Evolutionary conservation across 2,797 vertebrate species (phyloP).

Genomic region (Acanthurus tractus): DNA sequence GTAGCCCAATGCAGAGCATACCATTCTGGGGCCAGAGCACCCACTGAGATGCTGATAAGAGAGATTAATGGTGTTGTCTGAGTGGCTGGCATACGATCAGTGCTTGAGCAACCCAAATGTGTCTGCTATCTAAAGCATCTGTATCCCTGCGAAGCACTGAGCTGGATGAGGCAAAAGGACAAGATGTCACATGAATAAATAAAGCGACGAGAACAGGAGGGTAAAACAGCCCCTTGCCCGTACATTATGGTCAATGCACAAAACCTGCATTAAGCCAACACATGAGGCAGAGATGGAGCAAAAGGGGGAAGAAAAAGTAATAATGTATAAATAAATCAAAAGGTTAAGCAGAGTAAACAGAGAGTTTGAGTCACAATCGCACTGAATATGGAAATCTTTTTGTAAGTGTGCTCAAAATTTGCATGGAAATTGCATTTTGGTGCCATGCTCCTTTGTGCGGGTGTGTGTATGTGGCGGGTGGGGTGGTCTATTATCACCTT

Average conservation of each 20-base stretch:
- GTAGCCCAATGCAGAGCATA: conserved; percentile 81
- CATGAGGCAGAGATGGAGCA: conserved; percentile 44
- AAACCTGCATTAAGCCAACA: conserved; percentile 63
- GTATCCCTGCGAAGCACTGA: conserved; percentile 80
- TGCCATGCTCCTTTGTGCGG: conserved; percentile 60
- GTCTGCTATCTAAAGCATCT: conserved; percentile 88
- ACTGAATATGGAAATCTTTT: conserved; percentile 75
- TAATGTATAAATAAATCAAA: conserved; percentile 79
- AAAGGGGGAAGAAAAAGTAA: conserved; percentile 34
- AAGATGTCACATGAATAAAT: conserved; percentile 84
- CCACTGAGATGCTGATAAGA: conserved; percentile 88
- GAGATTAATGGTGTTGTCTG: conserved; percentile 90
- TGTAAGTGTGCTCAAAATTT: conserved; percentile 79
- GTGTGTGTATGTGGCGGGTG: conserved; percentile 24
- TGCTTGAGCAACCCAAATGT: conserved; percentile 86
- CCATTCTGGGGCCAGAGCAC: conserved; percentile 80
- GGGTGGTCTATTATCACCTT: conserved; percentile 78
- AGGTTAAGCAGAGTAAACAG: conserved; percentile 75
- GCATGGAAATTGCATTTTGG: conserved; percentile 86
- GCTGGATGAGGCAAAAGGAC: conserved; percentile 84
- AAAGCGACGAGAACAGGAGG: conserved; percentile 68
- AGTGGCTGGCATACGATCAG: conserved; percentile 85
- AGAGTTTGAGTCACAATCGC: conserved; percentile 65
- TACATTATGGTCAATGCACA: conserved; percentile 75
- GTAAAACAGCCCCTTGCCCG: conserved; percentile 50